phyloP scores from a whole-genome alignment of 2,888 invertebrate species.

The Nezara viridula region DNA sequence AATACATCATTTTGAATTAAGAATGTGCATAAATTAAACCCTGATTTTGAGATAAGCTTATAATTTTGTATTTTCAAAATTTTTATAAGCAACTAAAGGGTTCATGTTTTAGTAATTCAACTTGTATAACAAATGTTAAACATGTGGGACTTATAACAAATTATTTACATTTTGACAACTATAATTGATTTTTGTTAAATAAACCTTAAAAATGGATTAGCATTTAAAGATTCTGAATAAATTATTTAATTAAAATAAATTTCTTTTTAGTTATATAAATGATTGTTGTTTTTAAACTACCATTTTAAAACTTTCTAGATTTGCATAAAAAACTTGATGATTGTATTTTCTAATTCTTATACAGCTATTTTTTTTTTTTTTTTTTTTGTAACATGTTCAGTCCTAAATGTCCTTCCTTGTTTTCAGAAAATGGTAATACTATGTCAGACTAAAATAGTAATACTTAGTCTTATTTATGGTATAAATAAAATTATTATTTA shows the following conservation, averaged over 20 bases:
- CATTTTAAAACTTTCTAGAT: not conserved
- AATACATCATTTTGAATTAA: not conserved
- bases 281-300: not conserved
- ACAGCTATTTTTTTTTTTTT: no score
- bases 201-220: not conserved
- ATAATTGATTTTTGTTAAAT: not conserved
- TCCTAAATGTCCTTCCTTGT: no score
- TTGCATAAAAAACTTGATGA: not conserved
- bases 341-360: not conserved
- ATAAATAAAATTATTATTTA: no score
- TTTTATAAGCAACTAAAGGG: not conserved
- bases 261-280: not conserved
- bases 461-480: no score
- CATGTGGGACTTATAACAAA: not conserved
- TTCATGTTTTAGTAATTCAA: not conserved
- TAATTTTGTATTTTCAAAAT: not conserved
- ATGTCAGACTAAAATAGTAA: no score
- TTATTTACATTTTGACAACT: not conserved
- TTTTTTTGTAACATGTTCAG: no score
- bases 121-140: slow-evolving; percentile 5
- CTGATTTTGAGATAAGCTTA: not conserved
- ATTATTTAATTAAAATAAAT: not conserved
- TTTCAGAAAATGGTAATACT: no score
- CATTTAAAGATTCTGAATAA: not conserved
- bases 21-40: not conserved